phyloP scores from a whole-genome alignment of 2,797 vertebrate genomes.

The Aselliscus stoliczkanus region DNA sequence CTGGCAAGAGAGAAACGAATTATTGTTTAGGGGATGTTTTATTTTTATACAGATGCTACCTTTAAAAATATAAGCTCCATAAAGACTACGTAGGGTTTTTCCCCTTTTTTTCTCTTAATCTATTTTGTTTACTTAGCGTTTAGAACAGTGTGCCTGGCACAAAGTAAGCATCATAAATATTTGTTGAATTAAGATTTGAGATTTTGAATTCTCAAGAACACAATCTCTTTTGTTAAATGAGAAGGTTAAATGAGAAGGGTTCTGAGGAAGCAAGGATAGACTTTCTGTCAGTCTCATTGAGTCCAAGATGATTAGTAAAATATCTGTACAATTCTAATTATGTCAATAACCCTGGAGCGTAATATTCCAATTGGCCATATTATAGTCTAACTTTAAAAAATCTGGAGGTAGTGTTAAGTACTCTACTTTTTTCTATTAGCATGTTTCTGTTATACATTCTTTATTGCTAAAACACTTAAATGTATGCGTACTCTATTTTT shows the following conservation, averaged over 20 bases:
- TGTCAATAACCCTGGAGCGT: neutral
- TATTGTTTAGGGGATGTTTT: neutral
- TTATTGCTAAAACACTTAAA: neutral
- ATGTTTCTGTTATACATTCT: neutral
- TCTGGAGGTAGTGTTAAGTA: neutral
- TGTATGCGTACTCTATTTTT: neutral
- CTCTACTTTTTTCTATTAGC: neutral
- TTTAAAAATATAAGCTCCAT: neutral
- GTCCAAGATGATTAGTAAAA: neutral
- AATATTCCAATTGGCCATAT: neutral
- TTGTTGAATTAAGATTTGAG: neutral
- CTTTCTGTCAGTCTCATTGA: neutral
- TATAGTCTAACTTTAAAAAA: neutral
- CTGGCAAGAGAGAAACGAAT: neutral
- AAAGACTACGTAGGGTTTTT: neutral
- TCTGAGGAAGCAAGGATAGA: neutral
- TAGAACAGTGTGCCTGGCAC: neutral
- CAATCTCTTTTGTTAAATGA: slow-evolving; percentile 19
- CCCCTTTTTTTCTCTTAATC: neutral
- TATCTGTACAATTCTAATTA: neutral
- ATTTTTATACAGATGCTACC: neutral
- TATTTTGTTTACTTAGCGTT: neutral
- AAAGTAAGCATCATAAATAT: neutral
- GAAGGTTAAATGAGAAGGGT: neutral
- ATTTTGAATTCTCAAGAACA: neutral